Conservation (phyloP, 2,888 invertebrate species). For the Sarcophaga subvicina region DNA sequence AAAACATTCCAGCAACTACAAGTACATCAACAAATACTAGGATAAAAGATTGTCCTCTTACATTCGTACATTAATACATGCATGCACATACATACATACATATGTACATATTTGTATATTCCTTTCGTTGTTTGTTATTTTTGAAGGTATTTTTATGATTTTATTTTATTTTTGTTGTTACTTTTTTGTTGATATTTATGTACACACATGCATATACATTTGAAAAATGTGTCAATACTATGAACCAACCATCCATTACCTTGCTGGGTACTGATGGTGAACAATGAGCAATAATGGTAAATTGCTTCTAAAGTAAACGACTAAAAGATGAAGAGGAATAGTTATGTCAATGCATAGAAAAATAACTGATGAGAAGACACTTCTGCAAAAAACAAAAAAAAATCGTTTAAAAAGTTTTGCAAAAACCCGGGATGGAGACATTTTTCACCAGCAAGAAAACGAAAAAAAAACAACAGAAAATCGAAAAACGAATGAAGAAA, state of each 20-base stretch:
- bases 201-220: not conserved
- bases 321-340: conserved; percentile 66
- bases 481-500: not conserved
- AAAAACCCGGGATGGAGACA: conserved; percentile 28
- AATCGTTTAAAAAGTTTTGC: conserved; percentile 5
- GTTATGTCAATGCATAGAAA: conserved; percentile 57
- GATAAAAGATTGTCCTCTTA: too few relatives aligned
- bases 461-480: not conserved
- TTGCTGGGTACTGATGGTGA: conserved; percentile 43
- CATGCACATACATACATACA: too few relatives aligned
- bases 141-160: conserved; percentile 8
- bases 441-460: conserved; percentile 2
- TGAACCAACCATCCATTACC: conserved; percentile 58
- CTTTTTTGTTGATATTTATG: not conserved
- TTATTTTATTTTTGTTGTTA: conserved; percentile 10
- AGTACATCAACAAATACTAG: too few relatives aligned
- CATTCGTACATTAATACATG: too few relatives aligned
- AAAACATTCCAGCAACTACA: too few relatives aligned
- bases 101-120: too few relatives aligned
- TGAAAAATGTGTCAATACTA: conserved; percentile 55
- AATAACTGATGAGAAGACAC: conserved; percentile 54
- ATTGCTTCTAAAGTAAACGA: conserved; percentile 65
- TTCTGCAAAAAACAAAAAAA: conserved; percentile 24
- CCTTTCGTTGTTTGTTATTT: not conserved
- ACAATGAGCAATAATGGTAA: conserved; percentile 65